phyloP scores from a whole-genome alignment of 1,140 invertebrate species.

The Phocides pigmalion region DNA sequence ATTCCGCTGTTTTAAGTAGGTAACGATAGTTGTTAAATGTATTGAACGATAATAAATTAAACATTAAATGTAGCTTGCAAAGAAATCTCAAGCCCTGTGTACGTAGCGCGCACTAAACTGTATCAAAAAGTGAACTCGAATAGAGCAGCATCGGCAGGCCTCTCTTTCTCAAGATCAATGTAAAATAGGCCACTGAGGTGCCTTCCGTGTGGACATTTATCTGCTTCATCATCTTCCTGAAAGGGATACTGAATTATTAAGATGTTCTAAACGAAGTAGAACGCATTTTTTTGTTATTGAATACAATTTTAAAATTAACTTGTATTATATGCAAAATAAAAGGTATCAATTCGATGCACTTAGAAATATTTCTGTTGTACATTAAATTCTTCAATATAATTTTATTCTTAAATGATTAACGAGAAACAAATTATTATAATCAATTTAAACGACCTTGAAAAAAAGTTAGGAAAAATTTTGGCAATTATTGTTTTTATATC shows the following conservation, averaged over 20 bases:
- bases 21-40: too few species aligned
- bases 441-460: background rate
- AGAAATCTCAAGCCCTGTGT: conserved; percentile 6
- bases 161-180: conserved; percentile 31
- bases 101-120: too few species aligned
- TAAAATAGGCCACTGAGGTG: conserved; percentile 22
- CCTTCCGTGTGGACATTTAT: conserved; percentile 8
- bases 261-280: background rate
- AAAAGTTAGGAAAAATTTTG: background rate
- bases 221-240: conserved; percentile 16
- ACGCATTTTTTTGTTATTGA: too few species aligned
- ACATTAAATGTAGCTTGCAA: background rate
- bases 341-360: too few species aligned
- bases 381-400: too few species aligned
- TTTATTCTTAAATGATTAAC: too few species aligned
- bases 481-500: background rate
- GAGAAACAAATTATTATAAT: background rate
- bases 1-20: too few species aligned
- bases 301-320: too few species aligned
- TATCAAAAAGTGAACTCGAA: conserved; percentile 26
- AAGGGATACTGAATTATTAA: conserved; percentile 8
- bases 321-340: too few species aligned
- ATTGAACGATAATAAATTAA: background rate
- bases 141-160: conserved; percentile 25
- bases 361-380: too few species aligned